Base-by-base conservation (phyloP, 2,888 invertebrate species). In the Monochamus alternatus region DNA sequence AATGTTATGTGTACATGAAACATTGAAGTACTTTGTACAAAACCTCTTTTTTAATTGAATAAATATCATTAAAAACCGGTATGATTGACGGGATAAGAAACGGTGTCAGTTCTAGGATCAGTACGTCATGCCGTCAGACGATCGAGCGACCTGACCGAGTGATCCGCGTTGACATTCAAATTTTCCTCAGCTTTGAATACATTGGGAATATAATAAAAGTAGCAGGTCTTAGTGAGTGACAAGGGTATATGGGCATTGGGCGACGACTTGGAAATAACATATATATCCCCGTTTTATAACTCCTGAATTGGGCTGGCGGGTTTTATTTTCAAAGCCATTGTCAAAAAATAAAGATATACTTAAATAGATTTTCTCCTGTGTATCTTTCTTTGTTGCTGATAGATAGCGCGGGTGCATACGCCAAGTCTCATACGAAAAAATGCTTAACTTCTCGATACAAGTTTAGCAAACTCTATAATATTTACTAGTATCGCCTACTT, bases 101-200 rank as follows among this genome's bases (percentile, higher is more conserved):
- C 78, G 75, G 77, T 74, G 71, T 67, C 70, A 76, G 80, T 80
- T 73, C 65, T 78, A 83, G 85, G 85, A 87, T 86, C 86, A 87
- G 82, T 75, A 83, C 82, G 83, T 86, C 85, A 85, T 75, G 80
- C 80, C 78, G 78, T 81, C 81, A 80, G 79, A 75, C 79, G 83
- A 80, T 81, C 82, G 79, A 79, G 76, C 79, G 83, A 80, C 80
- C 83, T 84, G 84, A 84, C 85, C 84, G 84, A 83, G 83, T 89
- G 89, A 89, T 89, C 89, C 89, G 79, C 82, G 87, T 88, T 89
- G 89, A 89, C 89, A 89, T 89, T 89, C 88, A 89, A 89, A 89
- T 89, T 89, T 89, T 87, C 86, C 84, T 83, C 84, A 83, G 86
- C 87, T 87, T 87, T 87, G 85, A 86, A 87, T 87, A 85, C 85